phyloP scores from a whole-genome alignment of 2,888 invertebrate species.

The Cerastoderma edule region DNA sequence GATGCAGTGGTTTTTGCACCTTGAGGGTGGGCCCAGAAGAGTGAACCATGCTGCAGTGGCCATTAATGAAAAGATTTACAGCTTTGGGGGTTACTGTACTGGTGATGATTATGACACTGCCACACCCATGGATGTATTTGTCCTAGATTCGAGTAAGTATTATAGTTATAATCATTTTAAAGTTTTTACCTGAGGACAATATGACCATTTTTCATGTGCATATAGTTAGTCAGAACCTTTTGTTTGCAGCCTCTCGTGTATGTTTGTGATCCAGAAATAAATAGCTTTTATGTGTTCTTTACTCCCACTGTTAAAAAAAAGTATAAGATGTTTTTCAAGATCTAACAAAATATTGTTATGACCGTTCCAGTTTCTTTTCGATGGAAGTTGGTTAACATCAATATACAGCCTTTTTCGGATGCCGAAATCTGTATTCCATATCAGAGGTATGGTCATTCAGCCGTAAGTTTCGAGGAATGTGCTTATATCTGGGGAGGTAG shows the following conservation, averaged over 20 bases:
- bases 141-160: slow-evolving; percentile 88
- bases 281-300: too few relatives aligned
- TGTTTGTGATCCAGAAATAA: too few relatives aligned
- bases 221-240: too few relatives aligned
- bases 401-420: not conserved
- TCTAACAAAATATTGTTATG: too few relatives aligned
- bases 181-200: too few relatives aligned
- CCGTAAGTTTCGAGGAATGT: slow-evolving; percentile 90
- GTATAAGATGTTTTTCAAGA: too few relatives aligned
- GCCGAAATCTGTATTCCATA: slow-evolving; percentile 80
- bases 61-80: slow-evolving; percentile 89
- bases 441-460: slow-evolving; percentile 96
- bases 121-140: slow-evolving; percentile 92
- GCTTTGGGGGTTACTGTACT: slow-evolving; percentile 96
- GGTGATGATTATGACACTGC: slow-evolving; percentile 89
- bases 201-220: too few relatives aligned
- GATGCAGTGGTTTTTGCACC: slow-evolving; percentile 90
- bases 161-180: too few relatives aligned
- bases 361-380: slow-evolving; percentile 83
- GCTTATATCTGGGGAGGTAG: slow-evolving; percentile 96
- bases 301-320: too few relatives aligned
- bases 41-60: slow-evolving; percentile 96
- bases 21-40: slow-evolving; percentile 95
- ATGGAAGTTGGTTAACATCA: slow-evolving; percentile 83
- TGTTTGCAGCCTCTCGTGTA: too few relatives aligned